phyloP scores from a whole-genome alignment of 1,140 invertebrate species.

The Hetaerina americana region DNA sequence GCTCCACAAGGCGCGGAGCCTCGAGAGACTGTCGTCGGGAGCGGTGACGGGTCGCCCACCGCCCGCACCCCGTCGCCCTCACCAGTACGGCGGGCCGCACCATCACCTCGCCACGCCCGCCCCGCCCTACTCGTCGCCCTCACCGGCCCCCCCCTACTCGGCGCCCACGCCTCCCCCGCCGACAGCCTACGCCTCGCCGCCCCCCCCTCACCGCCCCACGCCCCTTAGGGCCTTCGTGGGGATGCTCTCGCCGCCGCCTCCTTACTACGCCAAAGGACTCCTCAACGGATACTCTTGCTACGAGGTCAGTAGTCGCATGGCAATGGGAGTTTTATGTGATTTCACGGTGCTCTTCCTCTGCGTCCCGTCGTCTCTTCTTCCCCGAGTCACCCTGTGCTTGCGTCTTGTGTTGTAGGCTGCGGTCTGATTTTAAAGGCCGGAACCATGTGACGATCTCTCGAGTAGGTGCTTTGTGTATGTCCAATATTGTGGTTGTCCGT shows the following conservation, averaged over 20 bases:
- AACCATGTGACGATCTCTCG: too few relatives aligned
- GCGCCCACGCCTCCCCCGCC: neutral
- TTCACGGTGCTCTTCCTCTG: too few relatives aligned
- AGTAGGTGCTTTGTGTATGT: too few relatives aligned
- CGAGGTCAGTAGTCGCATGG: neutral
- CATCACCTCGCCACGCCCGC: neutral
- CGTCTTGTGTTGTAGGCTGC: too few relatives aligned
- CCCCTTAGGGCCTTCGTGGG: neutral
- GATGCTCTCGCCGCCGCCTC: neutral
- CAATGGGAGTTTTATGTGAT: too few relatives aligned
- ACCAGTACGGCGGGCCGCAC: neutral
- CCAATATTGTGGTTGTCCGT: too few relatives aligned
- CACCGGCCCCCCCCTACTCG: neutral
- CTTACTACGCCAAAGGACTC: neutral
- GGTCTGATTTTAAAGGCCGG: too few relatives aligned
- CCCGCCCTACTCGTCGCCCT: too few relatives aligned
- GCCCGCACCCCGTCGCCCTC: neutral
- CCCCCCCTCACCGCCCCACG: neutral
- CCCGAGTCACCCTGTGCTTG: too few relatives aligned
- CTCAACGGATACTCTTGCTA: neutral
- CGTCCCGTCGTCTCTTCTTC: too few relatives aligned
- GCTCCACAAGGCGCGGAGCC: neutral
- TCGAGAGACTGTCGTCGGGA: neutral
- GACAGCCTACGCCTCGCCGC: neutral
- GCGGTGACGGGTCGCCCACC: neutral